Conservation (phyloP, 2,888 invertebrate genomes). For the Luffia ferchaultella region DNA sequence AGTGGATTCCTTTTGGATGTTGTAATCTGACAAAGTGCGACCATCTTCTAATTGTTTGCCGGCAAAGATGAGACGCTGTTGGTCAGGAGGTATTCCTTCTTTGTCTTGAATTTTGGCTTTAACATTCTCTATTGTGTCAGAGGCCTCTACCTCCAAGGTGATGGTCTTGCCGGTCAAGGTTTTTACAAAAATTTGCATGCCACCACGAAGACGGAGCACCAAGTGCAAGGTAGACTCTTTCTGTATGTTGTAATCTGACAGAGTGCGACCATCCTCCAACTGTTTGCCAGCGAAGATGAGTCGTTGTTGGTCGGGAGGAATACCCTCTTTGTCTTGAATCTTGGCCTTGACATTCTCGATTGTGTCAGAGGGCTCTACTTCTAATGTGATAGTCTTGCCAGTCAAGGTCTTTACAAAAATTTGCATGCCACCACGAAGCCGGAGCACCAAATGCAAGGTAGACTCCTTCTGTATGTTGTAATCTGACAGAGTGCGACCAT, state of each 20-base stretch:
- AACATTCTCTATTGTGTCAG: slow-evolving; percentile 32
- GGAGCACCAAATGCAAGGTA: slow-evolving; percentile 7
- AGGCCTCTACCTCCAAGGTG: slow-evolving; percentile 27
- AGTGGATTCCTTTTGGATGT: slow-evolving; percentile 27
- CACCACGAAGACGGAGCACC: slow-evolving; percentile 28
- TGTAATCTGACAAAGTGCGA: slow-evolving; percentile 31
- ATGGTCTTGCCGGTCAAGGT: slow-evolving; percentile 32
- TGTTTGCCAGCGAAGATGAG: slow-evolving; percentile 33
- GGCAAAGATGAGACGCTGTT: slow-evolving; percentile 31
- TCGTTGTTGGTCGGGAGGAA: slow-evolving; percentile 32
- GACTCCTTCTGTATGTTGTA: slow-evolving; percentile 12
- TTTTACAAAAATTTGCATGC: slow-evolving; percentile 31
- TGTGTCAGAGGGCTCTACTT: slow-evolving; percentile 29
- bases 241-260: slow-evolving; percentile 32
- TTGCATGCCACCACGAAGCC: slow-evolving; percentile 21
- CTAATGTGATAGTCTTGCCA: slow-evolving; percentile 30
- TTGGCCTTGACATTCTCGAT: slow-evolving; percentile 35
- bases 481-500: slow-evolving; percentile 10
- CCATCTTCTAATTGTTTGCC: slow-evolving; percentile 34
- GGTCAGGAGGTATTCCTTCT: slow-evolving; percentile 34
- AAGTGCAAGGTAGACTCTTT: slow-evolving; percentile 31
- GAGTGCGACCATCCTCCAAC: slow-evolving; percentile 29
- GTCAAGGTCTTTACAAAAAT: slow-evolving; percentile 32
- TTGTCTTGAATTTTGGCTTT: slow-evolving; percentile 35
- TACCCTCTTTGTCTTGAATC: slow-evolving; percentile 33